Evolutionary conservation across 2,113 vertebrate species (phyloP).

Genomic region (Erythrolamprus reginae): DNA sequence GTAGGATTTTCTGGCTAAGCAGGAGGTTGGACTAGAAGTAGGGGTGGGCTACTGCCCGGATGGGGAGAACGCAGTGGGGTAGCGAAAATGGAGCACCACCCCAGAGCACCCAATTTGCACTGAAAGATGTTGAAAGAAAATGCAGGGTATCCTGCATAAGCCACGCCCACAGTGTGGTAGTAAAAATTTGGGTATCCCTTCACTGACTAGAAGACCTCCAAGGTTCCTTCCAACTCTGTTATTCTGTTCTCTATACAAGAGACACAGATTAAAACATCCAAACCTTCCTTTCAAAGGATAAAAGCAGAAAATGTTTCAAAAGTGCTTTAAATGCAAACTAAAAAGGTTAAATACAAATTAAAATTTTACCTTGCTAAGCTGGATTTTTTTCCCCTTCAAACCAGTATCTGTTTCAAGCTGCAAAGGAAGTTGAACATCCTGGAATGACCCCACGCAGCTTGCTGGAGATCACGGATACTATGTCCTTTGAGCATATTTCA

Average conservation of each 20-base stretch:
- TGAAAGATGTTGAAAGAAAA: too few species aligned
- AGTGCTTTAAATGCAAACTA: slow-evolving; percentile 57
- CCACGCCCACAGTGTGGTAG: too few species aligned
- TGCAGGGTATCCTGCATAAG: too few species aligned
- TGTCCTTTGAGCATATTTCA: slow-evolving; percentile 62
- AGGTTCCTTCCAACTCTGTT: too few species aligned
- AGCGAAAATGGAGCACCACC: too few species aligned
- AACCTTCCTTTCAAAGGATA: neutral
- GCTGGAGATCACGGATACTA: slow-evolving; percentile 38
- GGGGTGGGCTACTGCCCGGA: too few species aligned
- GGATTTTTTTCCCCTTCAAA: slow-evolving; percentile 42
- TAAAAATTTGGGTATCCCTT: too few species aligned
- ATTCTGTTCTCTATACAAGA: neutral
- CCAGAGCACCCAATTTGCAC: too few species aligned
- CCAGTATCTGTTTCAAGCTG: slow-evolving; percentile 35
- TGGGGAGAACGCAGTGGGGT: too few species aligned
- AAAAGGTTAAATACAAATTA: neutral
- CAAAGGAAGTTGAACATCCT: slow-evolving; percentile 30
- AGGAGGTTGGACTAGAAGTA: too few species aligned
- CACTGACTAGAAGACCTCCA: too few species aligned
- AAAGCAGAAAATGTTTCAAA: neutral
- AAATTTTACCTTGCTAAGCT: slow-evolving; percentile 59
- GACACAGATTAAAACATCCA: neutral
- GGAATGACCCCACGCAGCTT: slow-evolving; percentile 29
- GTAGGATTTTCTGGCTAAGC: too few species aligned